phyloP scores from a whole-genome alignment of 2,113 vertebrate species.

The Paramormyrops kingsleyae region DNA sequence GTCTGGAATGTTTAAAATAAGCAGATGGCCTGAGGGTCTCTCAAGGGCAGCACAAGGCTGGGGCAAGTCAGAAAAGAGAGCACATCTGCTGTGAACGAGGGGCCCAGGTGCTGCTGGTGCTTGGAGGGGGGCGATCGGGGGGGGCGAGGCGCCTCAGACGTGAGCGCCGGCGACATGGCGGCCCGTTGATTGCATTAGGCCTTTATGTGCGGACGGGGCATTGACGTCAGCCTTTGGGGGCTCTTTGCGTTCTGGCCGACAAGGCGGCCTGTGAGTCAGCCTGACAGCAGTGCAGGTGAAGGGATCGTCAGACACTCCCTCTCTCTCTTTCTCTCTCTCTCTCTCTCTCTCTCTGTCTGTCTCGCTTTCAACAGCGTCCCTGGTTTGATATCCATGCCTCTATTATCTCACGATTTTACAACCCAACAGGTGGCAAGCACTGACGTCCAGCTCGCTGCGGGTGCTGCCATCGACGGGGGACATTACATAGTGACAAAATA shows the following conservation, averaged over 20 bases:
- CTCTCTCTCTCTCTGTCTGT: not conserved
- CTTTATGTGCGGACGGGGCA: not conserved
- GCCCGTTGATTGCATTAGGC: not conserved
- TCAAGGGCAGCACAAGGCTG: not conserved
- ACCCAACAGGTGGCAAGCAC: not conserved
- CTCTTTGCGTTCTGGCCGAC: not conserved
- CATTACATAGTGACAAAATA: not conserved
- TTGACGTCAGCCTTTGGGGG: slow-evolving; percentile 10
- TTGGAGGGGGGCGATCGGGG: not conserved
- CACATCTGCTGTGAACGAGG: not conserved
- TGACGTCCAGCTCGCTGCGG: not conserved
- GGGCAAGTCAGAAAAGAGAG: not conserved
- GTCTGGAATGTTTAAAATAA: not conserved
- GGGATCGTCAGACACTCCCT: not conserved
- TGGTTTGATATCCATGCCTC: not conserved
- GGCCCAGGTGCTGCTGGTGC: not conserved
- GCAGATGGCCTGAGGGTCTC: not conserved
- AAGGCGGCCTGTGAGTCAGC: slow-evolving; percentile 10
- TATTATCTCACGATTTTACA: not conserved
- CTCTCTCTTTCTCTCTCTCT: not conserved
- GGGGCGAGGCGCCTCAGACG: not conserved
- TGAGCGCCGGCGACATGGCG: not conserved
- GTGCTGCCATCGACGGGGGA: not conserved
- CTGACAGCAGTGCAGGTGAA: not conserved
- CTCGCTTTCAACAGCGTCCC: not conserved